Evolutionary conservation across 1,140 invertebrate genomes (phyloP).

Genomic region (Aphaenogaster ashmeadi): DNA sequence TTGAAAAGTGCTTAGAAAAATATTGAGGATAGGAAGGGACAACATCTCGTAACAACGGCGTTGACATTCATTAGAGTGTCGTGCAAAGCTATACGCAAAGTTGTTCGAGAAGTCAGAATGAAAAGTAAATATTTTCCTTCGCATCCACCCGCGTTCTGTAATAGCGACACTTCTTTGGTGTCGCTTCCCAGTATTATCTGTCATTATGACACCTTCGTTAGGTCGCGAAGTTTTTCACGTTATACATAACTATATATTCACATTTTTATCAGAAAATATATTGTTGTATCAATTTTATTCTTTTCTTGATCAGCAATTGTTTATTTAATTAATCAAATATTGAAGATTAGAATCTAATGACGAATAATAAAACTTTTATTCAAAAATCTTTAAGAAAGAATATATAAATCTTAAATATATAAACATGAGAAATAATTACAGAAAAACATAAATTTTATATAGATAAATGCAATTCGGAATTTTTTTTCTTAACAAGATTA

Average conservation of each 20-base stretch:
- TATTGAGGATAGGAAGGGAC: not conserved
- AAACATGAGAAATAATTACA: not conserved
- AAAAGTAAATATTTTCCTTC: slow-evolving; percentile 46
- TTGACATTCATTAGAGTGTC: slow-evolving; percentile 45
- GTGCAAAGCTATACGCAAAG: slow-evolving; percentile 29
- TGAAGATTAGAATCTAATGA: not conserved
- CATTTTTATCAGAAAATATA: not conserved
- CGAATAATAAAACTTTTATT: not conserved
- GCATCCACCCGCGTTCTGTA: not conserved
- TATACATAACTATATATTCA: not conserved
- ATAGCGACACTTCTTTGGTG: not conserved
- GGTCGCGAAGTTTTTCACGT: not conserved
- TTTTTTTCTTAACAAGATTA: not conserved
- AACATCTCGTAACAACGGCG: not conserved
- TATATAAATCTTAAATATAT: not conserved
- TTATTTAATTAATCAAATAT: not conserved
- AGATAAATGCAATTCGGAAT: not conserved
- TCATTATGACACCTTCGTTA: not conserved
- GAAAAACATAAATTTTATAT: not conserved
- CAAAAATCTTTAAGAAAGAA: not conserved
- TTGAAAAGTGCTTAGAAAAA: not conserved
- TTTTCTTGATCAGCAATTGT: not conserved
- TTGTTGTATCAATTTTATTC: slow-evolving; percentile 9
- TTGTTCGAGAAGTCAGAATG: slow-evolving; percentile 55
- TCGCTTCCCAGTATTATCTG: slow-evolving; percentile 2